Evolutionary conservation across 2,888 invertebrate genomes (phyloP).

Genomic region (Melanostoma mellinum): DNA sequence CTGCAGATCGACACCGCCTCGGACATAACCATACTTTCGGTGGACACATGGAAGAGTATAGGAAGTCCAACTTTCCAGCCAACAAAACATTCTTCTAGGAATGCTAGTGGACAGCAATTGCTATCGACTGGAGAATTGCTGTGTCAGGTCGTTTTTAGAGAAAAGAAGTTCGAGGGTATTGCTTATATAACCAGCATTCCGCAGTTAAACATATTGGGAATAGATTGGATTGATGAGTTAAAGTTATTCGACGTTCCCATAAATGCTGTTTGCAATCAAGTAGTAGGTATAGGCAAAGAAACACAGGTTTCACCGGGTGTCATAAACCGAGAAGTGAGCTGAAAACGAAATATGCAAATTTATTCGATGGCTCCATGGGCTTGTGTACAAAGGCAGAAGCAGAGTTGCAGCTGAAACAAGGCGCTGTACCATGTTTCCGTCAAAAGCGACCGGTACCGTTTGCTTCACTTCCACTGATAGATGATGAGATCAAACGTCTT

Average conservation of each 20-base stretch:
- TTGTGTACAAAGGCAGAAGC: slow-evolving; percentile 68
- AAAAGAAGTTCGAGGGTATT: slow-evolving; percentile 7
- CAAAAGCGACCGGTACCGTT: slow-evolving; percentile 72
- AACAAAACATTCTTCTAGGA: slow-evolving; percentile 38
- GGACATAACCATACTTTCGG: slow-evolving; percentile 54
- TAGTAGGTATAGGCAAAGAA: background rate
- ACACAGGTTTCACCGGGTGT: slow-evolving; percentile 12
- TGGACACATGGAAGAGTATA: background rate
- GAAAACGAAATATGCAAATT: slow-evolving; percentile 34
- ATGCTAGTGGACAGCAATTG: slow-evolving; percentile 52
- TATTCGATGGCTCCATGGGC: slow-evolving; percentile 53
- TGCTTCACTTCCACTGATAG: slow-evolving; percentile 57
- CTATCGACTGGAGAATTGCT: slow-evolving; percentile 16
- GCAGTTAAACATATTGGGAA: slow-evolving; percentile 45
- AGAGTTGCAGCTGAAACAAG: slow-evolving; percentile 59
- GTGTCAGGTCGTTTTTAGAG: slow-evolving; percentile 31
- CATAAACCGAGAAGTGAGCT: background rate
- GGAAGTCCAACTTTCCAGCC: slow-evolving; percentile 22
- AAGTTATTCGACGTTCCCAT: slow-evolving; percentile 52
- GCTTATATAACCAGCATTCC: slow-evolving; percentile 23
- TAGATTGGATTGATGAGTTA: slow-evolving; percentile 63
- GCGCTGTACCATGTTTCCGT: slow-evolving; percentile 49
- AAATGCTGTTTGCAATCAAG: slow-evolving; percentile 29
- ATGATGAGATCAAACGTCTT: slow-evolving; percentile 54
- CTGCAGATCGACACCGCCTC: slow-evolving; percentile 58